These are phyloP conservation scores for Elachura formosa DNA, from an alignment of 2,113 vertebrate genomes.

Conservation along the genomic window DNA sequence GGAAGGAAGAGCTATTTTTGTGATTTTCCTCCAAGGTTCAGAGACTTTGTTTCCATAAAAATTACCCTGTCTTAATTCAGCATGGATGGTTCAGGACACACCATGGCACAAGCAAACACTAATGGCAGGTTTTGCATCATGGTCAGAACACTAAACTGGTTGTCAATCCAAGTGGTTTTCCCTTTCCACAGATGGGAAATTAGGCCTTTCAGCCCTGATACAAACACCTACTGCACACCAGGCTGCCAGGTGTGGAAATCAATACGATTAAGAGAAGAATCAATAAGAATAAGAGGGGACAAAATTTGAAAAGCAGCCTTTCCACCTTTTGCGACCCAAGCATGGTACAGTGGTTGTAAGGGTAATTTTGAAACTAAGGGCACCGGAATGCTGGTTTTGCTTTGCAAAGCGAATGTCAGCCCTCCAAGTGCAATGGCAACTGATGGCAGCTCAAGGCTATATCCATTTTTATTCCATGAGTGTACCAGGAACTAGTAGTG, in stretches of 20 bases:
- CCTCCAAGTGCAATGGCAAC: background rate
- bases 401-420: conserved; percentile 33
- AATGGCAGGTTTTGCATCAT: background rate
- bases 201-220: background rate
- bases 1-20: background rate
- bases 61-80: background rate
- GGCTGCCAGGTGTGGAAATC: background rate
- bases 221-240: background rate
- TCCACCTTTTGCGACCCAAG: background rate
- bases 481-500: background rate
- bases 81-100: background rate
- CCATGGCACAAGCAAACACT: background rate
- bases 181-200: background rate
- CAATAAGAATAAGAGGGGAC: background rate
- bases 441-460: conserved; percentile 40
- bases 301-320: background rate
- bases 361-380: background rate
- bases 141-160: background rate
- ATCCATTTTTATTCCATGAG: conserved; percentile 5
- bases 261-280: background rate
- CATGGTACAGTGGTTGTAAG: background rate
- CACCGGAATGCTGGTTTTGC: background rate
- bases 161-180: background rate
- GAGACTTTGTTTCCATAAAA: background rate
- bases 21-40: background rate